A percentile compares a stretch with the other conserved stretches of the same genome.
Evolutionary conservation across 1,140 invertebrate species (phyloP).

Genomic region (Drosophila pandora): DNA sequence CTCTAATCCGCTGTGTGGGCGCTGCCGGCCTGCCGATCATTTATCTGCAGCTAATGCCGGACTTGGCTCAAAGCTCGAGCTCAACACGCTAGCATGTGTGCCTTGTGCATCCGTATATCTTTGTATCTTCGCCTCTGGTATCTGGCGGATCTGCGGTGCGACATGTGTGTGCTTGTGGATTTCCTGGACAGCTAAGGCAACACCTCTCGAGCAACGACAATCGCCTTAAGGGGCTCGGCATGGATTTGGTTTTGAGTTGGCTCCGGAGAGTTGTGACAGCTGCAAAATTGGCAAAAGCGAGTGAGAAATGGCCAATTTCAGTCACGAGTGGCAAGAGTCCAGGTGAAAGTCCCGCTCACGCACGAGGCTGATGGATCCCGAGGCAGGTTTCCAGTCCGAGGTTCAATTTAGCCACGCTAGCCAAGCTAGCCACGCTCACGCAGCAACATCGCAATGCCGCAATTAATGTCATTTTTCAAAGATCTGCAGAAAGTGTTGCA

Average conservation of each 20-base stretch:
- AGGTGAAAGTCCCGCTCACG: slow-evolving; percentile 46
- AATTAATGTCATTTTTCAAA: slow-evolving; percentile 24
- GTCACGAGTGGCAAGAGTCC: slow-evolving; percentile 18
- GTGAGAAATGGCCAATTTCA: slow-evolving; percentile 48
- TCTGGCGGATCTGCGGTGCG: slow-evolving; percentile 22
- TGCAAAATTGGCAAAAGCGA: slow-evolving; percentile 42
- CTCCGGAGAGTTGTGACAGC: slow-evolving; percentile 43
- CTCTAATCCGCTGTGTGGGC: slow-evolving; percentile 54
- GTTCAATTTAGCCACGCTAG: slow-evolving; percentile 46
- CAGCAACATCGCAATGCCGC: slow-evolving; percentile 10
- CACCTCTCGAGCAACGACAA: slow-evolving; percentile 25
- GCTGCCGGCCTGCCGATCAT: slow-evolving; percentile 46
- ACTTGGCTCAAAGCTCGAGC: slow-evolving; percentile 17
- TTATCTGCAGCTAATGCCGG: slow-evolving; percentile 51
- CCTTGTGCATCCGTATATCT: slow-evolving; percentile 1
- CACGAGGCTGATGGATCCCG: slow-evolving; percentile 28
- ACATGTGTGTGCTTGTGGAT: slow-evolving; percentile 14
- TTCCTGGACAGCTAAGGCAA: slow-evolving; percentile 43
- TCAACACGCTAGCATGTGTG: background rate
- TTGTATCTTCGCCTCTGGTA: slow-evolving; percentile 12
- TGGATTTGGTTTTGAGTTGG: slow-evolving; percentile 19
- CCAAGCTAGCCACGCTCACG: slow-evolving; percentile 34
- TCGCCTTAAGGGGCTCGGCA: slow-evolving; percentile 43
- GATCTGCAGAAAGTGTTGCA: slow-evolving; percentile 7
- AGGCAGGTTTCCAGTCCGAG: slow-evolving; percentile 30